Conservation (phyloP, 1,140 invertebrate genomes). For the Melipona quadrifasciata region DNA sequence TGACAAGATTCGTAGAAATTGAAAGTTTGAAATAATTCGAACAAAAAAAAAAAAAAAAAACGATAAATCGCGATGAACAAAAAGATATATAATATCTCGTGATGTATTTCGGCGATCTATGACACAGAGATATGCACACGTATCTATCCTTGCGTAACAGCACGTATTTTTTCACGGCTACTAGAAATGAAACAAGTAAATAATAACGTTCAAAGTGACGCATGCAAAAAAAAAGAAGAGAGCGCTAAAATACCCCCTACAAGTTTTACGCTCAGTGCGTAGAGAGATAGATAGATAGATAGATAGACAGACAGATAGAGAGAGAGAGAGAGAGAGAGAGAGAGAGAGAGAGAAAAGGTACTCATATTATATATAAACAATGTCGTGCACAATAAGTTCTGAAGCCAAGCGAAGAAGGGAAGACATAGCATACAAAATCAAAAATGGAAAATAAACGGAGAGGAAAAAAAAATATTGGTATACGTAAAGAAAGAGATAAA, state of each 20-base stretch:
- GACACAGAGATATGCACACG: background rate
- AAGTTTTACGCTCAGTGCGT: conserved; percentile 69
- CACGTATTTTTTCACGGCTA: background rate
- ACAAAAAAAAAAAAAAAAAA: background rate
- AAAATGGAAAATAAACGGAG: conserved; percentile 58
- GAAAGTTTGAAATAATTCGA: too few relatives aligned
- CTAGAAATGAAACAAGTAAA: background rate
- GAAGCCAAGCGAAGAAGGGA: conserved; percentile 81
- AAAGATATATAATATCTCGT: background rate
- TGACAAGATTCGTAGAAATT: background rate
- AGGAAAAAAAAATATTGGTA: conserved; percentile 37
- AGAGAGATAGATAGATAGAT: conserved; percentile 3
- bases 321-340: background rate
- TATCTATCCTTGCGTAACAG: background rate
- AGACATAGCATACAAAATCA: conserved; percentile 80
- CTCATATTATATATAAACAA: conserved; percentile 63
- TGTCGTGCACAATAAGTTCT: conserved; percentile 80
- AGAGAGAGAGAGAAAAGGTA: conserved; percentile 4
- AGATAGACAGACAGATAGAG: background rate
- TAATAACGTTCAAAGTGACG: conserved; percentile 37
- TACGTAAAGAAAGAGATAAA: conserved; percentile 25
- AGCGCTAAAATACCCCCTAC: conserved; percentile 62
- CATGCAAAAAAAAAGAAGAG: conserved; percentile 48
- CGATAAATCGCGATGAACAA: background rate
- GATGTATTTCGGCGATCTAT: background rate